Evolutionary conservation across 2,888 invertebrate species (phyloP), one percentile per base, ranked within the genome.

Genomic region (Apodemia hepburni): DNA sequence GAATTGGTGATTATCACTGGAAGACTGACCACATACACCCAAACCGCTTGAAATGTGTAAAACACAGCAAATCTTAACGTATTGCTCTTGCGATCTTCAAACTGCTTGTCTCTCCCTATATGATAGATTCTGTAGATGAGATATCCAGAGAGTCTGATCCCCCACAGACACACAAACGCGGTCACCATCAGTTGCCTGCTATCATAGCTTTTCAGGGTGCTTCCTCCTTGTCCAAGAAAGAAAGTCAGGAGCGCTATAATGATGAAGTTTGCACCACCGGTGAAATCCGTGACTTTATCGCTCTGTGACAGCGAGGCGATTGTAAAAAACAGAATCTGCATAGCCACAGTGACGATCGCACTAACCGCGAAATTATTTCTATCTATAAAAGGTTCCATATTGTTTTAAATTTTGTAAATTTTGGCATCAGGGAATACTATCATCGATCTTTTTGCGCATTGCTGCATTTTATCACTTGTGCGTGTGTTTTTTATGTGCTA

Each of bases 1-100:
- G 97, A 97, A 82, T 97, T 97, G 68, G 97, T 95, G 67, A 98
- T 96, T 63, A 98, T 97, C 29, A 98, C 97, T 12, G 98, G 97
- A 69, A 98, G 90, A 84, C 98, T 98, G 33, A 98, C 98, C 18
- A 96, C 92, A 75, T 96, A 97, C 49, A 98, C 98, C 98, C 98
- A 98, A 29, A 98, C 92, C 18, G 97, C 97, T 95, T 97, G 88
- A 83, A 98, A 98, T 0, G 97, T 97, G 95, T 98, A 98, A 81
- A 98, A 98, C 6, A 97, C 95, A n/a, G 97, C 97, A 79, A 97
- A 98, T 72, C 97, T 93, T 61, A 97, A 94, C 18, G 96, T 94
- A 78, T 97, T 98, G 72, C 97, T 96, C 70, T 96, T 94, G 64
- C 96, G 95, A 80, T 98, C 98, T 77, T 97, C 97, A 77, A 98